Percentiles rank a stretch among this genome's conserved stretches.
These are phyloP conservation scores for Corythornis madagascariensis DNA, from an alignment of 2,113 vertebrate genomes.

Conservation along the genomic window DNA sequence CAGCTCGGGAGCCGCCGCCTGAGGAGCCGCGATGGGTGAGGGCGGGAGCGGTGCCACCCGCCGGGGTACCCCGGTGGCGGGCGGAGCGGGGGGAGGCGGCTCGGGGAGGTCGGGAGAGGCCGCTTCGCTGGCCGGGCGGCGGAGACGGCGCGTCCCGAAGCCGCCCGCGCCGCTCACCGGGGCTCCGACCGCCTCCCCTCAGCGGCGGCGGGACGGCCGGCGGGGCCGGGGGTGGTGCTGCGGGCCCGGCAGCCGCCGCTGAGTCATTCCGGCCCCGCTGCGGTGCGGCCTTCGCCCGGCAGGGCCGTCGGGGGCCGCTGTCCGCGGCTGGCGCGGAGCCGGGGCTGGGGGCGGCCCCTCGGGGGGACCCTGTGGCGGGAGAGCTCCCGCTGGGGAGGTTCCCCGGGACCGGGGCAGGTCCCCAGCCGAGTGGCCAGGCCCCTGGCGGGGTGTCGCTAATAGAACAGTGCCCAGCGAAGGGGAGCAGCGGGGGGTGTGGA, in stretches of 20 bases:
- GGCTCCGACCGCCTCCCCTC: background rate
- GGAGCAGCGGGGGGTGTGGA: background rate
- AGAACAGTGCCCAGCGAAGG: fast-evolving
- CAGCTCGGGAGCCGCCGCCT: background rate
- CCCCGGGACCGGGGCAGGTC: too few relatives aligned
- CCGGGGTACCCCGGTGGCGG: background rate
- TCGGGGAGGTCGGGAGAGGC: too few relatives aligned
- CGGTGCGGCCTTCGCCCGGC: background rate
- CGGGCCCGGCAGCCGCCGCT: background rate
- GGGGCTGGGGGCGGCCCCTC: background rate
- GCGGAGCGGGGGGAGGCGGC: background rate
- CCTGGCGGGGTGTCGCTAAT: too few relatives aligned
- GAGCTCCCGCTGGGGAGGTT: too few relatives aligned
- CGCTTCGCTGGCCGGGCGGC: too few relatives aligned
- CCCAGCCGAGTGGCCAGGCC: too few relatives aligned
- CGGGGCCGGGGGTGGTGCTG: background rate
- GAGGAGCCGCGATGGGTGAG: background rate
- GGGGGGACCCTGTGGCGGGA: background rate
- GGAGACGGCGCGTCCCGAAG: too few relatives aligned
- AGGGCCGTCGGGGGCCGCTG: background rate
- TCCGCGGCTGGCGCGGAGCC: too few relatives aligned
- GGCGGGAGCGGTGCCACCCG: background rate
- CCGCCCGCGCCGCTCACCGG: background rate
- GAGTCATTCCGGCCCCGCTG: background rate
- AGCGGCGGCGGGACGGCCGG: background rate